Evolutionary conservation across 2,888 invertebrate genomes (phyloP).

Genomic region (Baccha elongata): DNA sequence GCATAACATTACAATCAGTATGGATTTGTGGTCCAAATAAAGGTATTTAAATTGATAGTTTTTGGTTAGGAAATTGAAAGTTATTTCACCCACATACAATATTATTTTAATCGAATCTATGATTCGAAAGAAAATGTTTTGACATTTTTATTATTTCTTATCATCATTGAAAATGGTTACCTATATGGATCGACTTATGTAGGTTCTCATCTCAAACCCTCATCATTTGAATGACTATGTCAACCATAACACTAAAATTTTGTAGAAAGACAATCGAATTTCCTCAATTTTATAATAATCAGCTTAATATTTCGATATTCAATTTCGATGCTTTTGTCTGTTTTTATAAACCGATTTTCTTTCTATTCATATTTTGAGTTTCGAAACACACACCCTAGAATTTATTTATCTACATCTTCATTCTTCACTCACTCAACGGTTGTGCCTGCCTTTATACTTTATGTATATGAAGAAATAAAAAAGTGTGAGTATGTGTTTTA

Average conservation of each 20-base stretch:
- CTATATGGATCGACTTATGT: too few species aligned
- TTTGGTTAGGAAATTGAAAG: neutral
- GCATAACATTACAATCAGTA: conserved; percentile 1
- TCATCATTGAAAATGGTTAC: too few species aligned
- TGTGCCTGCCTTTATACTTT: neutral
- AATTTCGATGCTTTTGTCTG: conserved; percentile 28
- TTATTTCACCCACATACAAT: too few species aligned
- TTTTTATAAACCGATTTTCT: conserved; percentile 20
- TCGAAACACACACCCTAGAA: neutral
- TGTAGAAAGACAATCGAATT: neutral
- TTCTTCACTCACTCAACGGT: neutral
- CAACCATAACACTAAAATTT: too few species aligned
- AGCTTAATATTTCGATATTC: conserved; percentile 57
- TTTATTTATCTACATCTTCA: too few species aligned
- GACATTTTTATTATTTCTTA: too few species aligned
- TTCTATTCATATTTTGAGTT: neutral
- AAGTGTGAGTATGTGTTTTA: conserved; percentile 2
- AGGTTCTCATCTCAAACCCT: neutral
- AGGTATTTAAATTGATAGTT: neutral
- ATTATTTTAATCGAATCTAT: too few species aligned
- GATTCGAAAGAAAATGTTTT: too few species aligned
- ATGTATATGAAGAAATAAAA: conserved; percentile 39
- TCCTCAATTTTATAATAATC: conserved; percentile 36
- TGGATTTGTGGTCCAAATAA: neutral
- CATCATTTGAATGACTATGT: neutral